Evolutionary conservation across 2,888 invertebrate genomes (phyloP).

Genomic region (Andrena fulva): DNA sequence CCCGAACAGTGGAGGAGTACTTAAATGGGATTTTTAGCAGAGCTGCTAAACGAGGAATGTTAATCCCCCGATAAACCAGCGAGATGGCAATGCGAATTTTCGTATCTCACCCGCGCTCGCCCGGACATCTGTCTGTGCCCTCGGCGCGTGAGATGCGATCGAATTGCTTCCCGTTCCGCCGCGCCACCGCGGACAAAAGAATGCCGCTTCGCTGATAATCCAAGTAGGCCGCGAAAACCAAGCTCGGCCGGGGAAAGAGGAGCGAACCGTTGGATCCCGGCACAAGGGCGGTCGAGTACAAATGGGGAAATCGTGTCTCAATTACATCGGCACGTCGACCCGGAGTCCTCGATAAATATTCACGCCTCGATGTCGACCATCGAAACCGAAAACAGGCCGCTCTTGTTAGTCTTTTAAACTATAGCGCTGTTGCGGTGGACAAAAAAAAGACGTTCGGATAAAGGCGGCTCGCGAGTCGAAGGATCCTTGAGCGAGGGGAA

Average conservation of each 20-base stretch:
- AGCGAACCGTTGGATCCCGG: constrained; percentile 21
- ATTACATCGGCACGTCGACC: constrained; percentile 39
- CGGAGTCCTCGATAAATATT: constrained; percentile 50
- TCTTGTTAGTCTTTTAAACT: background rate
- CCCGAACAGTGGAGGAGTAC: too few relatives aligned
- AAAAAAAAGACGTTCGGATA: background rate
- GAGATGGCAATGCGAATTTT: background rate
- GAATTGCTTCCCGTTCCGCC: constrained; percentile 1
- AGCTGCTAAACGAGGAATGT: too few relatives aligned
- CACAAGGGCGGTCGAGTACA: constrained; percentile 26
- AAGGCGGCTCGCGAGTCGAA: background rate
- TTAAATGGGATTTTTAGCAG: too few relatives aligned
- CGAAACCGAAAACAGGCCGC: constrained; percentile 1
- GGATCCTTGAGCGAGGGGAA: background rate
- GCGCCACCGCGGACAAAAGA: constrained; percentile 16
- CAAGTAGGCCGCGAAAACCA: constrained; percentile 13
- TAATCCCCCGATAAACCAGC: background rate
- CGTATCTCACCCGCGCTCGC: background rate
- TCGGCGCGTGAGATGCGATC: background rate
- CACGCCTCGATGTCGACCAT: constrained; percentile 29
- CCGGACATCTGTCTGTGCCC: too few relatives aligned
- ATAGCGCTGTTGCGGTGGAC: background rate
- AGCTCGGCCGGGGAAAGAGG: constrained; percentile 8
- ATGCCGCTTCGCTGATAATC: constrained; percentile 30
- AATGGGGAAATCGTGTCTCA: constrained; percentile 61